Conservation (phyloP, 2,113 vertebrate genomes). For the Butorides virescens region DNA sequence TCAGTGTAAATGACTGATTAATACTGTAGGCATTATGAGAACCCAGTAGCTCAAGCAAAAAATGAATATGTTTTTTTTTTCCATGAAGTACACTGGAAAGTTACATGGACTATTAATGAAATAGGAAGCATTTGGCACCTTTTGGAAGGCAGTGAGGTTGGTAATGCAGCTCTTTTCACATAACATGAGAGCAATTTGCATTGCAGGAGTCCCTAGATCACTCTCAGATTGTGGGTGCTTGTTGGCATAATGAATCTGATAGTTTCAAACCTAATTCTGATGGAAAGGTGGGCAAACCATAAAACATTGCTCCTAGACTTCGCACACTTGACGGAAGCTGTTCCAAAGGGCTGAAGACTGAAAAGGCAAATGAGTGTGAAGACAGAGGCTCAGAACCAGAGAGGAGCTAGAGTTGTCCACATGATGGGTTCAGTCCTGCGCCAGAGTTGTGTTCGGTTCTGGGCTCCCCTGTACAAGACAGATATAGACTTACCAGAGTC, state of each 20-base stretch:
- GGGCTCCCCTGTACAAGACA: fast-evolving
- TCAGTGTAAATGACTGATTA: conserved; percentile 11
- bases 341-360: not conserved
- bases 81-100: not conserved
- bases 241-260: not conserved
- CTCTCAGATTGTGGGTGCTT: not conserved
- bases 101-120: not conserved
- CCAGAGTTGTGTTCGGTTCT: not conserved
- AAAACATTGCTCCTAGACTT: not conserved
- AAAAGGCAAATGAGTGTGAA: not conserved
- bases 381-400: not conserved
- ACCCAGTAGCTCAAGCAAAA: not conserved
- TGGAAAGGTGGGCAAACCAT: not conserved
- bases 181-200: not conserved
- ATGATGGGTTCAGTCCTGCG: not conserved
- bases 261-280: not conserved
- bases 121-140: not conserved
- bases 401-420: not conserved
- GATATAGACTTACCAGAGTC: not conserved
- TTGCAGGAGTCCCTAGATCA: not conserved
- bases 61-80: not conserved
- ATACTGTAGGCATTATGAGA: not conserved
- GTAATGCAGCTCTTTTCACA: not conserved
- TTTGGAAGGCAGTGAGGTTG: not conserved
- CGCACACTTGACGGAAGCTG: not conserved